phyloP scores from a whole-genome alignment of 2,797 vertebrate species.

The Sebastes ruberrimus region DNA sequence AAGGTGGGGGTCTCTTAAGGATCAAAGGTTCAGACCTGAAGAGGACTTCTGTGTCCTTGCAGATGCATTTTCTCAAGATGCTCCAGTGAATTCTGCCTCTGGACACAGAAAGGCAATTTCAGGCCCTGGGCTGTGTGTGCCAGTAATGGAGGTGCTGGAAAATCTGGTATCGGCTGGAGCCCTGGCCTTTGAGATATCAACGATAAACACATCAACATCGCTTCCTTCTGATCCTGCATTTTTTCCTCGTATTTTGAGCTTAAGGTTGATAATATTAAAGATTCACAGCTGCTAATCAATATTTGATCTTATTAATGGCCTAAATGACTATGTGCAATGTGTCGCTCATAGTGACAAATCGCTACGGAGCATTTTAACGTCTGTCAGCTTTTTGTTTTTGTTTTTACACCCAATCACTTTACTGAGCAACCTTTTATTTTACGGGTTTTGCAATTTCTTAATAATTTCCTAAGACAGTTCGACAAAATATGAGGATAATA shows the following conservation, averaged over 20 bases:
- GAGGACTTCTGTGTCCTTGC: slow-evolving; percentile 79
- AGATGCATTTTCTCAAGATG: slow-evolving; percentile 81
- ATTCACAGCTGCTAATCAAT: not conserved
- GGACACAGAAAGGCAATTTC: slow-evolving; percentile 78
- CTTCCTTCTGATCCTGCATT: slow-evolving; percentile 24
- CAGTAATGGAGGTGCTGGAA: slow-evolving; percentile 59
- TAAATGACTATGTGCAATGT: not conserved
- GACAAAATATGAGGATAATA: not conserved
- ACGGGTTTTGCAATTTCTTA: not conserved
- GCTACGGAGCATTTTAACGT: not conserved
- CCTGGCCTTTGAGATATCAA: slow-evolving; percentile 65
- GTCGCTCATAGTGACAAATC: not conserved
- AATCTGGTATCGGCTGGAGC: slow-evolving; percentile 51
- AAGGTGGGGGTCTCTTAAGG: slow-evolving; percentile 79
- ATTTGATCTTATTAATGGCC: not conserved
- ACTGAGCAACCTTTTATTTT: not conserved
- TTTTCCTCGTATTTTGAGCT: slow-evolving; percentile 15
- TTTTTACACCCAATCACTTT: not conserved
- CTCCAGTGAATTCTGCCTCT: slow-evolving; percentile 72
- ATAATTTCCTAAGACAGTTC: not conserved
- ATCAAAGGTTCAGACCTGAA: slow-evolving; percentile 84
- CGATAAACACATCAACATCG: slow-evolving; percentile 49
- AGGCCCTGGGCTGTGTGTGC: slow-evolving; percentile 59
- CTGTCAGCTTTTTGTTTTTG: not conserved
- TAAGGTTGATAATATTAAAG: slow-evolving; percentile 7